Conservation (phyloP, 2,797 vertebrate genomes). For the Myotis planiceps region DNA sequence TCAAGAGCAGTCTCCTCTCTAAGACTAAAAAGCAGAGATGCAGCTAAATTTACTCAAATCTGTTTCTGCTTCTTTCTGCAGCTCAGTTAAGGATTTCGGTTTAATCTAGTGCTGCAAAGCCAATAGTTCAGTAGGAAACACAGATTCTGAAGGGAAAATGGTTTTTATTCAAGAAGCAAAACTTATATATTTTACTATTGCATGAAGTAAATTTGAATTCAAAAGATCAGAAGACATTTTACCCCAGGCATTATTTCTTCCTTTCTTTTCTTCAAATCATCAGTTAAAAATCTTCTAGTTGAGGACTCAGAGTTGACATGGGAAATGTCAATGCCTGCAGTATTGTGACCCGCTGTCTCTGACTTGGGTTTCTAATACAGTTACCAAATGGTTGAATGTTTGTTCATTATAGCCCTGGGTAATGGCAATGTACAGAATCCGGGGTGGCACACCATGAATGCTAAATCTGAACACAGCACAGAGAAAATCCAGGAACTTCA, state of each 20-base stretch:
- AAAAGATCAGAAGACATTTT: not conserved
- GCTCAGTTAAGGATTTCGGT: slow-evolving; percentile 30
- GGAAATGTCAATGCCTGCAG: not conserved
- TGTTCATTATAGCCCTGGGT: not conserved
- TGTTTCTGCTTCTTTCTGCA: not conserved
- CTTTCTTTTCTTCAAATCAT: not conserved
- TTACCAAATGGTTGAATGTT: not conserved
- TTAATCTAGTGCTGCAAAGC: not conserved
- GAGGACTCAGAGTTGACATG: not conserved
- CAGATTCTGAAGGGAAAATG: slow-evolving; percentile 3
- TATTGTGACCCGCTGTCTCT: not conserved
- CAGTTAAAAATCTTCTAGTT: not conserved
- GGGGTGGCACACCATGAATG: not conserved
- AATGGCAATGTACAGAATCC: not conserved
- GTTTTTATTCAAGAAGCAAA: not conserved
- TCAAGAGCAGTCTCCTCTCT: slow-evolving; percentile 1
- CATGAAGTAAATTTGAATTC: slow-evolving; percentile 12
- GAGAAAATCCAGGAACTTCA: not conserved
- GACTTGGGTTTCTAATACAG: not conserved
- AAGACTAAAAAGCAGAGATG: not conserved
- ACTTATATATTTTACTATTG: not conserved
- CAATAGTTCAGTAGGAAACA: not conserved
- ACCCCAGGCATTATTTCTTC: slow-evolving; percentile 1
- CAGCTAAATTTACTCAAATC: not conserved
- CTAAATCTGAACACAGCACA: not conserved